Conservation (phyloP, 2,888 invertebrate genomes). For the Thera britannica region DNA sequence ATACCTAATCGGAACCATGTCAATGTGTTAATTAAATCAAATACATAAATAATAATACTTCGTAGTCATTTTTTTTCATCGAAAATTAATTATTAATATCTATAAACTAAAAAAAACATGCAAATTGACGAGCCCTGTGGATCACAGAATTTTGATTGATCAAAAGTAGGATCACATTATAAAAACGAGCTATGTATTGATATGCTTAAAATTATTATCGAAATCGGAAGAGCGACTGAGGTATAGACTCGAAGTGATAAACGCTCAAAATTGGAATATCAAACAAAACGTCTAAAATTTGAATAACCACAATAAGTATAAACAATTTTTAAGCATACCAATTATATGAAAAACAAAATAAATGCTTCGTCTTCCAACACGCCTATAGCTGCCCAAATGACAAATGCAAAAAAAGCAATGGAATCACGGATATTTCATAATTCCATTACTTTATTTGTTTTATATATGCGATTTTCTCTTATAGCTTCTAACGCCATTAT, state of each 20-base stretch:
- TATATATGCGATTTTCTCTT: too few species aligned
- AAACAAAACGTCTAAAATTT: constrained; percentile 1
- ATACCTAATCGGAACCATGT: constrained; percentile 34
- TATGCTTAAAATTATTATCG: constrained; percentile 15
- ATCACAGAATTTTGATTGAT: constrained; percentile 43
- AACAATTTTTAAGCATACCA: constrained; percentile 17
- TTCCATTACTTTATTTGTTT: too few species aligned
- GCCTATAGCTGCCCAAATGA: constrained; percentile 25
- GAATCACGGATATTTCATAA: too few species aligned
- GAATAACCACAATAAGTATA: constrained; percentile 4
- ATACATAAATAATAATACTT: constrained; percentile 26
- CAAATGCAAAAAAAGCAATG: neutral
- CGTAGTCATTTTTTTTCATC: constrained; percentile 33
- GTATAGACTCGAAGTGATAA: neutral
- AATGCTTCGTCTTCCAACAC: constrained; percentile 21
- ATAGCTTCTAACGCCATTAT: too few species aligned
- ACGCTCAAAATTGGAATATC: constrained; percentile 5
- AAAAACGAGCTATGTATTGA: constrained; percentile 1
- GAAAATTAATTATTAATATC: constrained; percentile 22
- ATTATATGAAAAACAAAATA: constrained; percentile 4
- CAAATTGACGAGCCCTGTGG: constrained; percentile 21
- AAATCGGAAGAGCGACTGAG: constrained; percentile 14
- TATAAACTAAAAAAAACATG: constrained; percentile 32
- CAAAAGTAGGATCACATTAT: constrained; percentile 41
- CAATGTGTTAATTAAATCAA: constrained; percentile 31